A percentile compares a stretch with the other conserved stretches of the same genome.
These are phyloP conservation scores for Gnathonemus echidnorhynchus DNA, from an alignment of 2,113 vertebrate genomes.

Conservation along the genomic window DNA sequence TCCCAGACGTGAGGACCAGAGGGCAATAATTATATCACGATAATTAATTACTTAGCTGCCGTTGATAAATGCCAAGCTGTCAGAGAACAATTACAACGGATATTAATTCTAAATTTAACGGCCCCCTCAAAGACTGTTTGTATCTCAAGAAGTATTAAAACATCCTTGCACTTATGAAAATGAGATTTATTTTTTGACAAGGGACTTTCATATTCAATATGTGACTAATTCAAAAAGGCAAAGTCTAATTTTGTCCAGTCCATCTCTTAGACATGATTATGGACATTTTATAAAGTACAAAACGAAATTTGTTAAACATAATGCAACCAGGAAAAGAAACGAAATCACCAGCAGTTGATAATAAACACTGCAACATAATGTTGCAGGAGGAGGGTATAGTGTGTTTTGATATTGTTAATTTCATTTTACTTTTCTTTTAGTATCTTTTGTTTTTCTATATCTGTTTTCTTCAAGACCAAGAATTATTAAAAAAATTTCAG, in stretches of 20 bases:
- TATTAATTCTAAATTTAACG: not conserved
- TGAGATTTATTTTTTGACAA: conserved; percentile 7
- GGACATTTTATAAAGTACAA: conserved; percentile 6
- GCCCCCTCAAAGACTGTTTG: not conserved
- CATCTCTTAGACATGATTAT: not conserved
- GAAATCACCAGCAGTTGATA: not conserved
- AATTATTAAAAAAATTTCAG: not conserved
- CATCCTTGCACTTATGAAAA: not conserved
- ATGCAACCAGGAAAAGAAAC: not conserved
- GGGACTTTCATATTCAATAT: not conserved
- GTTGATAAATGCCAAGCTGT: not conserved
- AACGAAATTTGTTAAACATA: not conserved
- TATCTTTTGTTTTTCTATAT: not conserved
- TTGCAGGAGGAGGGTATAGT: not conserved
- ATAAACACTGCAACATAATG: not conserved
- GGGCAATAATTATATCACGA: not conserved
- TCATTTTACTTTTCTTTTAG: not conserved
- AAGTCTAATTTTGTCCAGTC: conserved; percentile 4
- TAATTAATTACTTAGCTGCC: not conserved
- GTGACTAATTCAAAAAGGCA: not conserved
- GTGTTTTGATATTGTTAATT: not conserved
- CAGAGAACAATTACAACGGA: not conserved
- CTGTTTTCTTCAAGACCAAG: not conserved
- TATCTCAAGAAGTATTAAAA: not conserved
- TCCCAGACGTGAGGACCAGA: not conserved